These are phyloP conservation scores for Drosophila algonquin DNA, from an alignment of 2,888 invertebrate genomes.

Conservation along the genomic window DNA sequence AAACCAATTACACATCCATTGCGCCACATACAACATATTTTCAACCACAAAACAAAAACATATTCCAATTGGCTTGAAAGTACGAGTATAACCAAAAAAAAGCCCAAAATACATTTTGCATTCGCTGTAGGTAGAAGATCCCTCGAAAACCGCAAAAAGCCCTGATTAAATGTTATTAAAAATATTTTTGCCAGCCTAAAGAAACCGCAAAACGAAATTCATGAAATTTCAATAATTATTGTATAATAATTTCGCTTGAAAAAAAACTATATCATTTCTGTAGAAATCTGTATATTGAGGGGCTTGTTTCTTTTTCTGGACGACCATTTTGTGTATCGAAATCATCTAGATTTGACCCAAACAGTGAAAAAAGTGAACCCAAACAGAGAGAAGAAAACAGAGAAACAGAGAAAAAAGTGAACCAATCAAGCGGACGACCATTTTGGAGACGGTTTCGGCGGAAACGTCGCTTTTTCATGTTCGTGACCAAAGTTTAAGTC, in stretches of 20 bases:
- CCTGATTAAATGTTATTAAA: conserved; percentile 67
- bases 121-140: conserved; percentile 56
- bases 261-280: conserved; percentile 33
- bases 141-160: conserved; percentile 51
- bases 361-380: conserved; percentile 16
- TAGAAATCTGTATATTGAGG: conserved; percentile 10
- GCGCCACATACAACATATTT: conserved; percentile 37
- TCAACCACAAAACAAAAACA: conserved; percentile 53
- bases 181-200: conserved; percentile 37
- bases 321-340: conserved; percentile 67
- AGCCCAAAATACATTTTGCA: conserved; percentile 75
- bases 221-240: conserved; percentile 50
- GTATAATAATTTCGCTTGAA: conserved; percentile 52
- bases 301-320: conserved; percentile 16
- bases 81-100: conserved; percentile 25
- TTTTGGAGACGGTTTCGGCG: conserved; percentile 73
- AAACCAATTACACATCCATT: conserved; percentile 42
- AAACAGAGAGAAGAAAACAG: conserved; percentile 23
- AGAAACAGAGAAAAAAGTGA: conserved; percentile 55
- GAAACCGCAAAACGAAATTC: conserved; percentile 55
- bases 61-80: conserved; percentile 69
- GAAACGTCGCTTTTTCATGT: conserved; percentile 74
- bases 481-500: conserved; percentile 73
- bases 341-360: conserved; percentile 19
- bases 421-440: conserved; percentile 77